These are phyloP conservation scores for Etia nguti DNA, from an alignment of 2,113 vertebrate species.

Conservation along the genomic window DNA sequence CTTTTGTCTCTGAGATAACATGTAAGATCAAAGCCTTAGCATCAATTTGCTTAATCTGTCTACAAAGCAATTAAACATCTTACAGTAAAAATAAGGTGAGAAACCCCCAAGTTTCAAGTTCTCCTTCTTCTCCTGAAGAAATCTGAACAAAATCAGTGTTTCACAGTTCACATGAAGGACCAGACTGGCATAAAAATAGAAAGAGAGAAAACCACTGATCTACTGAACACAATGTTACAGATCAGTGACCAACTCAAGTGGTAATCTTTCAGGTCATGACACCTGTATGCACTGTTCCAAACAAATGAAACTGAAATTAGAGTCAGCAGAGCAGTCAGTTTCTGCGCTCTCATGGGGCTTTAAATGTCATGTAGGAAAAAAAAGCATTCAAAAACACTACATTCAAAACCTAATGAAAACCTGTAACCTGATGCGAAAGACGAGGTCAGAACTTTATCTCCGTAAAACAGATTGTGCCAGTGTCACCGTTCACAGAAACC, in stretches of 20 bases:
- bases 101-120: background rate
- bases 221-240: background rate
- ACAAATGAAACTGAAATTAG: background rate
- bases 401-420: constrained; percentile 34
- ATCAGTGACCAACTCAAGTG: background rate
- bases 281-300: background rate
- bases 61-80: background rate
- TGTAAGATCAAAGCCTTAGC: constrained; percentile 2
- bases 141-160: background rate
- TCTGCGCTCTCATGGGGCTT: background rate
- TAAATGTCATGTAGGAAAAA: background rate
- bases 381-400: background rate
- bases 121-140: background rate
- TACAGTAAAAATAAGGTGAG: constrained; percentile 12
- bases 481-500: background rate
- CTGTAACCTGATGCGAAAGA: background rate
- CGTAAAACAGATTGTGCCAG: background rate
- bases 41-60: background rate
- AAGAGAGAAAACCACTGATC: background rate
- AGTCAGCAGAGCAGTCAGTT: background rate
- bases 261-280: background rate
- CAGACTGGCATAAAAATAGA: background rate
- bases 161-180: constrained; percentile 40
- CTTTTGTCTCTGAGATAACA: background rate
- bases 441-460: constrained; percentile 8